Percentiles rank a stretch among this genome's conserved stretches.
Evolutionary conservation across 1,140 invertebrate genomes (phyloP).

Genomic region (Megalopta genalis): DNA sequence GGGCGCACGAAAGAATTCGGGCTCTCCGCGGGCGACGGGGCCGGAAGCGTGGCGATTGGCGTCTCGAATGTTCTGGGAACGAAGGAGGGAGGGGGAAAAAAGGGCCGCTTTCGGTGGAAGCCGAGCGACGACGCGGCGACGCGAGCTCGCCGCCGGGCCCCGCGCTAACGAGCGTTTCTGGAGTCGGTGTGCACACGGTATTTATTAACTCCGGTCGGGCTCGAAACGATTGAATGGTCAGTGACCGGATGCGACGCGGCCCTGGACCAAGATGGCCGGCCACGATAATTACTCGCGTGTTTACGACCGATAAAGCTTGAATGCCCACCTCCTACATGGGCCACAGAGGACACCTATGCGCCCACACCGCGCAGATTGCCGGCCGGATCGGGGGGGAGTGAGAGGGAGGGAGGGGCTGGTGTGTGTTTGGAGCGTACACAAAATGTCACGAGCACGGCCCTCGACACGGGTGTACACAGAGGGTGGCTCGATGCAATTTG

Average conservation of each 20-base stretch:
- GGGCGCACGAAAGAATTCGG: background rate
- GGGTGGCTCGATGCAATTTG: background rate
- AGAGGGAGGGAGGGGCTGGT: background rate
- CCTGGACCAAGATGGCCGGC: conserved; percentile 65
- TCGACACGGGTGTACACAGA: conserved; percentile 10
- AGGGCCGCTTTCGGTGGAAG: too few species aligned
- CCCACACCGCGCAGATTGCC: conserved; percentile 8
- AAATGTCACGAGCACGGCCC: conserved; percentile 52
- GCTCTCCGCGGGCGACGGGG: background rate
- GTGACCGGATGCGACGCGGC: conserved; percentile 74
- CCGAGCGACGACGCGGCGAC: too few species aligned
- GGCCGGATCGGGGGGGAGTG: background rate
- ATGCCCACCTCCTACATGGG: conserved; percentile 34
- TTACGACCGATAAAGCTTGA: conserved; percentile 70
- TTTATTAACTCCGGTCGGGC: conserved; percentile 66
- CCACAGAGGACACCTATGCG: conserved; percentile 15
- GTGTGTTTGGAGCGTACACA: conserved; percentile 32
- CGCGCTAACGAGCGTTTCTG: conserved; percentile 52
- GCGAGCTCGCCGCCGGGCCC: conserved; percentile 1
- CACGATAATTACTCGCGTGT: conserved; percentile 72
- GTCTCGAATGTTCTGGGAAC: too few species aligned
- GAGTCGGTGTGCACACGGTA: conserved; percentile 55
- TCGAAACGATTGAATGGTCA: conserved; percentile 76
- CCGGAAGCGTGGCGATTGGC: background rate
- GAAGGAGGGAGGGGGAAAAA: too few species aligned